A percentile compares a stretch with the other conserved stretches of the same genome.
Conservation (phyloP, 2,797 vertebrate genomes). For the Corythornis leucogaster region DNA sequence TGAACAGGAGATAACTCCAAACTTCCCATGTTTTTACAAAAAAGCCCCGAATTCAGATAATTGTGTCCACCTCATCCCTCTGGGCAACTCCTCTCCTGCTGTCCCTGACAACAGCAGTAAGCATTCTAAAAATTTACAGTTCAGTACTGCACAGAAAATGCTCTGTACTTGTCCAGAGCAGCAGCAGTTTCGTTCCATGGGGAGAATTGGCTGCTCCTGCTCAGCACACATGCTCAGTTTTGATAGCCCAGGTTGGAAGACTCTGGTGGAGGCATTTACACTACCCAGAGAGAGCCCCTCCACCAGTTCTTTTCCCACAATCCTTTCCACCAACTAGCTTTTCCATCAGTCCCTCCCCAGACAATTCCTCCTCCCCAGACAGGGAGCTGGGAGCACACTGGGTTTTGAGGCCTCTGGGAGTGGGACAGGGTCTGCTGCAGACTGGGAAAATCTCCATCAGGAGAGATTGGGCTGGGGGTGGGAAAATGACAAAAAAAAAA, state of each 20-base stretch:
- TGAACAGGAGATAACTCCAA: not conserved
- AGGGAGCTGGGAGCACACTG: accelerated
- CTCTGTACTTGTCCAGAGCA: accelerated
- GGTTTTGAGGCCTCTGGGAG: accelerated
- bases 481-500: too few relatives aligned
- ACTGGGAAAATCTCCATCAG: not conserved
- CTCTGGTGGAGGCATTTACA: not conserved
- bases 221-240: not conserved
- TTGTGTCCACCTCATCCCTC: not conserved
- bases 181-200: accelerated
- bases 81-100: not conserved
- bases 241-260: not conserved
- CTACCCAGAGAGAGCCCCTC: not conserved
- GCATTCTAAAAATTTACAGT: not conserved
- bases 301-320: not conserved
- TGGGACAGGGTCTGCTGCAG: not conserved
- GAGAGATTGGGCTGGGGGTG: too few relatives aligned
- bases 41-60: not conserved
- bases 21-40: accelerated
- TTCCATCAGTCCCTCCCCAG: not conserved
- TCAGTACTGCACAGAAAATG: not conserved
- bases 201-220: not conserved
- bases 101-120: not conserved
- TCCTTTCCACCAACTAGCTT: not conserved
- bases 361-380: not conserved